Evolutionary conservation across 2,113 vertebrate species (phyloP).

Genomic region (Hyla sarda): DNA sequence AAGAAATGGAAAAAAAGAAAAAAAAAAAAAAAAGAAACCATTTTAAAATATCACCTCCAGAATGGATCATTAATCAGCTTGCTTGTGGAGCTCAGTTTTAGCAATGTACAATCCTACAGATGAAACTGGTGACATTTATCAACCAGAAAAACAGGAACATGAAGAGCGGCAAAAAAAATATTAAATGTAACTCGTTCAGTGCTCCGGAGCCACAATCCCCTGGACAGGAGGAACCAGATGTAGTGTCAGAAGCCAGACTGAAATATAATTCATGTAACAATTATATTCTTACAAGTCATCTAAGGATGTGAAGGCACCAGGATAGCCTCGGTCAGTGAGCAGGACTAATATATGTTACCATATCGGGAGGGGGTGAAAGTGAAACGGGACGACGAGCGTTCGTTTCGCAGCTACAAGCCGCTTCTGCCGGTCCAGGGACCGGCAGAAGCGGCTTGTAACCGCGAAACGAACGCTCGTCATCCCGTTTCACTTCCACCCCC

Average conservation of each 20-base stretch:
- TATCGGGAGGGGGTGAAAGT: no score
- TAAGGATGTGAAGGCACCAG: background rate
- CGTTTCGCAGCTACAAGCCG: no score
- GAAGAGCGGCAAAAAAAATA: conserved; percentile 36
- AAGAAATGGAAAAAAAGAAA: conserved; percentile 59
- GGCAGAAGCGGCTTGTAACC: no score
- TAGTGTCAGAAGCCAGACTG: background rate
- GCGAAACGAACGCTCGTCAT: no score
- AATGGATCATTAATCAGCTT: conserved; percentile 59
- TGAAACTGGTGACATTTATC: conserved; percentile 60
- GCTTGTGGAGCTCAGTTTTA: conserved; percentile 57
- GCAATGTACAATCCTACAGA: conserved; percentile 46
- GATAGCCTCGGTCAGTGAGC: background rate
- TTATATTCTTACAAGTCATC: conserved; percentile 2
- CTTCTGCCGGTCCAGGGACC: no score
- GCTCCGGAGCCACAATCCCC: conserved; percentile 22
- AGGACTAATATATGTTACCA: no score
- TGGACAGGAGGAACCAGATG: background rate
- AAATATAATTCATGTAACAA: conserved; percentile 15
- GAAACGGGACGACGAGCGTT: no score
- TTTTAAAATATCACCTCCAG: conserved; percentile 40
- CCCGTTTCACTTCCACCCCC: no score
- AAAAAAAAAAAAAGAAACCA: conserved; percentile 57
- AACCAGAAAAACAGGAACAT: conserved; percentile 53
- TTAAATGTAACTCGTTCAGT: conserved; percentile 58